phyloP scores from a whole-genome alignment of 2,888 invertebrate genomes.

The Zygaena filipendulae region DNA sequence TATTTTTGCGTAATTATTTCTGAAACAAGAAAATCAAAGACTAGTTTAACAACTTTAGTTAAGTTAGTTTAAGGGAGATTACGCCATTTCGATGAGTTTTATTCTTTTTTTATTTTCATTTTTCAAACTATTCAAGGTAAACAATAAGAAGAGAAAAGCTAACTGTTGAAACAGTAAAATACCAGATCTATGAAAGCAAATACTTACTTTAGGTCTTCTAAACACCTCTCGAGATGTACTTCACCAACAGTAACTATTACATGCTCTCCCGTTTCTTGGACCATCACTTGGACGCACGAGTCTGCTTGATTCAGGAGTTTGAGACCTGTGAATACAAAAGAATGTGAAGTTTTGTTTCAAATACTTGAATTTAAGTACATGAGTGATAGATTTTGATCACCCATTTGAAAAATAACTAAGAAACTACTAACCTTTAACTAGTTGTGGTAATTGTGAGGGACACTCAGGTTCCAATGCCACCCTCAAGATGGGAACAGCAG shows the following conservation, averaged over 20 bases:
- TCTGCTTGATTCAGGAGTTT: conserved; percentile 93
- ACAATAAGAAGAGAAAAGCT: too few relatives aligned
- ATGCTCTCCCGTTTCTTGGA: conserved; percentile 96
- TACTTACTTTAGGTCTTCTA: conserved; percentile 84
- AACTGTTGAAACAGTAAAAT: too few relatives aligned
- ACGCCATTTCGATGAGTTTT: conserved; percentile 23
- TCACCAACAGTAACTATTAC: conserved; percentile 96
- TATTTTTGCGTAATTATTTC: conserved; percentile 81
- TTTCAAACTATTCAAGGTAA: too few relatives aligned
- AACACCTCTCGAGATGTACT: conserved; percentile 95
- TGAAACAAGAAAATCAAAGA: conserved; percentile 25
- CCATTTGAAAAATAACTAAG: conserved; percentile 14
- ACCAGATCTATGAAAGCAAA: background rate
- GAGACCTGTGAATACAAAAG: conserved; percentile 72
- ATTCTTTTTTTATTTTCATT: too few relatives aligned
- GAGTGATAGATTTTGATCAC: background rate
- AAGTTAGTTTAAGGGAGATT: background rate
- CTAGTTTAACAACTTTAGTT: conserved; percentile 44
- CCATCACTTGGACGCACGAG: conserved; percentile 88
- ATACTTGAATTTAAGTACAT: too few relatives aligned
- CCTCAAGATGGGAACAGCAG: conserved; percentile 88
- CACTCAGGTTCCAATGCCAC: conserved; percentile 93
- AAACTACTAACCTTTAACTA: conserved; percentile 65
- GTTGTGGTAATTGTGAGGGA: conserved; percentile 79
- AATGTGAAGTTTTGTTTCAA: too few relatives aligned